phyloP scores from a whole-genome alignment of 2,113 vertebrate genomes.

The Telmatochromis bifrenatus region DNA sequence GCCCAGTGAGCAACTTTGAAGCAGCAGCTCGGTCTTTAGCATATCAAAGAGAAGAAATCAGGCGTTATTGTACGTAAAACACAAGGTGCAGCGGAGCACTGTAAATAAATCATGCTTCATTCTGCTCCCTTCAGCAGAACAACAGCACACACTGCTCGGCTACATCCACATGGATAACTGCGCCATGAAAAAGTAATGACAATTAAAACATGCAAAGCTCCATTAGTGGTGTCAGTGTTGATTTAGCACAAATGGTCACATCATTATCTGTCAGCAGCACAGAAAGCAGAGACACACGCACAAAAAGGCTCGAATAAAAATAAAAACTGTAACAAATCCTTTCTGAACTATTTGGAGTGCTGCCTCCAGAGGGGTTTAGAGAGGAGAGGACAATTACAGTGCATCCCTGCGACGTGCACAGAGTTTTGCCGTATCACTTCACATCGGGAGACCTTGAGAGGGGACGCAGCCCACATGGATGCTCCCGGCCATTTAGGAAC shows the following conservation, averaged over 20 bases:
- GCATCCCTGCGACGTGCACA: neutral
- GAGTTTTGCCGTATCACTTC: neutral
- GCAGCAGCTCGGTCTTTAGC: neutral
- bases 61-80: conserved; percentile 23
- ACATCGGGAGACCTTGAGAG: conserved; percentile 6
- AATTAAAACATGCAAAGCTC: conserved; percentile 42
- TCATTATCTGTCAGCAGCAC: neutral
- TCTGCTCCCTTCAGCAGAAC: conserved; percentile 29
- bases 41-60: neutral
- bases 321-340: neutral
- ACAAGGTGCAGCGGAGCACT: neutral
- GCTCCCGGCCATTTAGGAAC: neutral
- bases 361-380: neutral
- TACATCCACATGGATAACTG: neutral
- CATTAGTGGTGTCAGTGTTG: neutral
- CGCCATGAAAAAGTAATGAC: conserved; percentile 39
- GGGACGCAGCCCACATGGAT: neutral
- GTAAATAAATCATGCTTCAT: conserved; percentile 53
- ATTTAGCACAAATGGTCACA: neutral
- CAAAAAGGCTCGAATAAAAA: neutral
- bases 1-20: neutral
- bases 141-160: neutral
- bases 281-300: neutral
- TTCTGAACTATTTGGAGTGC: neutral
- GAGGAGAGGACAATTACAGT: neutral